A percentile compares a stretch with the other conserved stretches of the same genome.
Conservation (phyloP, 2,797 vertebrate genomes). For the Onychomys leucogaster region DNA sequence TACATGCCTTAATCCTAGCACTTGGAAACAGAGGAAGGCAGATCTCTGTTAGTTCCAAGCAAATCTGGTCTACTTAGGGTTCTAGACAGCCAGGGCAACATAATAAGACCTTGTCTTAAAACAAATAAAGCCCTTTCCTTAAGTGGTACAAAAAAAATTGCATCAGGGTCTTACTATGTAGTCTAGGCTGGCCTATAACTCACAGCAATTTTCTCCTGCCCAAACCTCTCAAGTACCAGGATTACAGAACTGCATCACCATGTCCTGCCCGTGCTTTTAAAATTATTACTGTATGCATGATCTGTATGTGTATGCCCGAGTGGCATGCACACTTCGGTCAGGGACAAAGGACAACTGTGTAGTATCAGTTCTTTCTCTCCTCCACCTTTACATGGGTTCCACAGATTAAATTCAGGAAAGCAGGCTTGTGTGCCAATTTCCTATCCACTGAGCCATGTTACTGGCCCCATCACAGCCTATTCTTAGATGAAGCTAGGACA, state of each 20-base stretch:
- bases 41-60: neutral
- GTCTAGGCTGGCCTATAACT: neutral
- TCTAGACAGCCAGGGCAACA: neutral
- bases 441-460: neutral
- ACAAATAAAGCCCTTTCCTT: neutral
- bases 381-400: neutral
- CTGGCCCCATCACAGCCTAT: neutral
- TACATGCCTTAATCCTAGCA: neutral
- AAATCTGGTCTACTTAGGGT: neutral
- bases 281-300: neutral
- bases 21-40: neutral
- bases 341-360: neutral
- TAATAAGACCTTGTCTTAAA: neutral
- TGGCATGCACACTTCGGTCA: neutral
- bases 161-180: neutral
- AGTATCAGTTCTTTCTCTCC: neutral
- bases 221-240: neutral
- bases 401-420: neutral
- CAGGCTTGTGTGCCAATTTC: neutral
- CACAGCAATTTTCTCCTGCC: neutral
- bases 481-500: neutral
- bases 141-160: neutral
- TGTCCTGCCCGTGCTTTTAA: neutral
- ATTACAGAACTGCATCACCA: neutral
- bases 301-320: neutral